Conservation (phyloP, 2,113 vertebrate genomes). For the Oenanthe oenanthe region DNA sequence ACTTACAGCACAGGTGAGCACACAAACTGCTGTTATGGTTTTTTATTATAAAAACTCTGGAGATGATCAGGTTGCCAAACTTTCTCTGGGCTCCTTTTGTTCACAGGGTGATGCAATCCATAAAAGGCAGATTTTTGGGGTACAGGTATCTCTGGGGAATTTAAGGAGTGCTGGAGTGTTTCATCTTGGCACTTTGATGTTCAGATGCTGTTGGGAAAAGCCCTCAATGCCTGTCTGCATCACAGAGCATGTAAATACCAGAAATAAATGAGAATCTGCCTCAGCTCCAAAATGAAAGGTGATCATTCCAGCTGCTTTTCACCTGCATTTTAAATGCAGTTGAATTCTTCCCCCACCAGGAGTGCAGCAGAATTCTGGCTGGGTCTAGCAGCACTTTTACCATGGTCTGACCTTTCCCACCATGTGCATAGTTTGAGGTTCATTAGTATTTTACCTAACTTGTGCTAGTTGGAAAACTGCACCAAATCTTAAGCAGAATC, state of each 20-base stretch:
- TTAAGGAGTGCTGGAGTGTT: background rate
- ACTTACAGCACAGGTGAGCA: background rate
- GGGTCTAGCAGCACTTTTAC: background rate
- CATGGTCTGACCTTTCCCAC: background rate
- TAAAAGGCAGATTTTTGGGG: background rate
- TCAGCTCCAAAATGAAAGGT: background rate
- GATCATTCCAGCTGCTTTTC: background rate
- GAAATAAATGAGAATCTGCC: background rate
- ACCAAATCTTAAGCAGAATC: background rate
- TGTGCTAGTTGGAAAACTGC: background rate
- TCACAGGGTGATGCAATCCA: background rate
- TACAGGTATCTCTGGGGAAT: background rate
- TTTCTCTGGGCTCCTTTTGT: background rate
- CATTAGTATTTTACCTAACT: background rate
- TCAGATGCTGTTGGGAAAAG: background rate
- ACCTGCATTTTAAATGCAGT: background rate
- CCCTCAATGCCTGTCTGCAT: fast-evolving
- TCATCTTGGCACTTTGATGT: background rate
- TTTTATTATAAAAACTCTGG: background rate
- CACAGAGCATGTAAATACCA: background rate
- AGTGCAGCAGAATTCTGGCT: background rate
- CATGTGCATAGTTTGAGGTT: background rate
- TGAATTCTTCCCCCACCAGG: background rate
- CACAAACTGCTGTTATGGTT: background rate
- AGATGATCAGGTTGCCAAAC: background rate